Base-by-base conservation (phyloP, 2,113 vertebrate genomes). In the Aythya baeri region DNA sequence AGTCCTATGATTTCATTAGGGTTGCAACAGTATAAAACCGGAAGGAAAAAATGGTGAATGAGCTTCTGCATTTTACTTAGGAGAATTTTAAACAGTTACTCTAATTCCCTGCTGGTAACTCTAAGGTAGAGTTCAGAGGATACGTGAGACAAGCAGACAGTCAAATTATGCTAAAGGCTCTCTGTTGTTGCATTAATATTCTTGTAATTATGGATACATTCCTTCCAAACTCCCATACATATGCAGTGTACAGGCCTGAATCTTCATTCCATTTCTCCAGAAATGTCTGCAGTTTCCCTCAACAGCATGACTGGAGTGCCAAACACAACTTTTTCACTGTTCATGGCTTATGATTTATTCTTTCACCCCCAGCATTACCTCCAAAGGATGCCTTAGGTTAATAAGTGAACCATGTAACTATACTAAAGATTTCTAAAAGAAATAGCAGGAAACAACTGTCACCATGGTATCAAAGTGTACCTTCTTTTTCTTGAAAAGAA, bases 401-500 rank as follows among this genome's bases (percentile, higher is more conserved):
- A 44, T 55, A 66, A 76, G 49, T 44, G 50, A 86, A 70, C 62
- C 13, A 2, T n/a, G 17, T 34, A 89, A 16, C 29, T 66, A 12
- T 23, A 59, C 36, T 63, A 62, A 83, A 81, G 13, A 18, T 74
- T 90, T 91, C 73, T 88, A 74, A 90, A 90, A 88, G 80, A 91
- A 93, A 17, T 63, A 92, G 55, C 59, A 77, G 86, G 86, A 91
- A n/a, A 86, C 25, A 55, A 80, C 32, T 63, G 68, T 93, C 91
- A 90, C 79, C 72, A 92, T 75, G 65, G 55, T 50, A 88, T 83
- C 68, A 86, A 74, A 81, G n/a, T 38, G 31, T n/a, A 74, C n/a
- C 22, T 81, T 62, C 67, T 44, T 62, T 55, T 71, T 34, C 59
- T 90, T 86, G 75, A 80, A 90, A 27, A 76, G 71, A 80, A 94